Percentiles rank a stretch among this genome's conserved stretches.
phyloP scores from a whole-genome alignment of 2,888 invertebrate species.

The Sceliomorpha sp. region DNA sequence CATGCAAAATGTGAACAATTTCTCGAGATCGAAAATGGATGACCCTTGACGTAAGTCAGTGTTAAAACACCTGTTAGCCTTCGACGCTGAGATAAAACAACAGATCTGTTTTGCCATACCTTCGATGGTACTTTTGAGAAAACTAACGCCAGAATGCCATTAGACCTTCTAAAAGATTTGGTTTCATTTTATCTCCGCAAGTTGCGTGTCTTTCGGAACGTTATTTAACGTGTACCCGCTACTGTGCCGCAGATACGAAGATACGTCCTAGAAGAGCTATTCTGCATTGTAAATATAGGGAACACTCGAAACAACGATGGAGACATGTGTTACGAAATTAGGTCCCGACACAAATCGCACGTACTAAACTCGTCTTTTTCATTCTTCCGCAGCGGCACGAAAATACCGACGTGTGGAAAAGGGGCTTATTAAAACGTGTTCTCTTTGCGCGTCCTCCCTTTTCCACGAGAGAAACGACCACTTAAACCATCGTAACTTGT shows the following conservation, averaged over 20 bases:
- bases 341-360: too few species aligned
- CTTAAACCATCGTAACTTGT: slow-evolving; percentile 60
- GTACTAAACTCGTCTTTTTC: too few species aligned
- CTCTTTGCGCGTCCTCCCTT: slow-evolving; percentile 5
- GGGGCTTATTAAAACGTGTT: slow-evolving; percentile 37
- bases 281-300: not conserved
- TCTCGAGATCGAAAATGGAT: too few species aligned
- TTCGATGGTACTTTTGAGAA: slow-evolving; percentile 23
- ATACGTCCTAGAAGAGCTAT: not conserved
- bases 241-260: not conserved
- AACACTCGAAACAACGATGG: not conserved
- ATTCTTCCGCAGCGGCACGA: not conserved
- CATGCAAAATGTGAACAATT: too few species aligned
- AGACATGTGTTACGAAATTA: too few species aligned
- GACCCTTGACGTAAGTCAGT: too few species aligned
- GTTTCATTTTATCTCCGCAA: slow-evolving; percentile 6
- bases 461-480: slow-evolving; percentile 45
- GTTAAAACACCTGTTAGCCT: too few species aligned
- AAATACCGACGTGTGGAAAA: slow-evolving; percentile 34
- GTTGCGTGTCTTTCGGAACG: not conserved
- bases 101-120: slow-evolving; percentile 2
- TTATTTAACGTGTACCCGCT: not conserved
- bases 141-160: slow-evolving; percentile 39
- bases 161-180: slow-evolving; percentile 49
- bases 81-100: not conserved